A percentile compares a stretch with the other conserved stretches of the same genome.
These are phyloP conservation scores for Colaptes auratus DNA, from an alignment of 2,113 vertebrate genomes.

Conservation along the genomic window DNA sequence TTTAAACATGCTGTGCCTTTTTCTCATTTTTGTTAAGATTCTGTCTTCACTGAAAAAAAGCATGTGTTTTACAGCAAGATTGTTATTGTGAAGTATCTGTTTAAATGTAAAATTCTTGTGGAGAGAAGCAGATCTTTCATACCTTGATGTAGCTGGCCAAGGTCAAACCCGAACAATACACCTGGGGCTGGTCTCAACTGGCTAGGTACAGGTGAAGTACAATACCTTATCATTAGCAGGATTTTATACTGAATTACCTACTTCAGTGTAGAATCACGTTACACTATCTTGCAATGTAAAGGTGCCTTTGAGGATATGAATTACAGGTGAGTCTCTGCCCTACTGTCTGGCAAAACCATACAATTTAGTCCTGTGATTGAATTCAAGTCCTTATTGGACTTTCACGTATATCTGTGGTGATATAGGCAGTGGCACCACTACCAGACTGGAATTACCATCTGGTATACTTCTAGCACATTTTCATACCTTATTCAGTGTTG, in stretches of 20 bases:
- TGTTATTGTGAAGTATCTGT: not conserved
- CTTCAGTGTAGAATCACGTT: not conserved
- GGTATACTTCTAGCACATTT: not conserved
- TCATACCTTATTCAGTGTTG: not conserved
- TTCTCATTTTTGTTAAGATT: not conserved
- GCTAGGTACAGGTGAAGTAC: not conserved
- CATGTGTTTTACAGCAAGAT: not conserved
- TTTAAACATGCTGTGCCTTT: slow-evolving; percentile 57
- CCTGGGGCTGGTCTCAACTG: not conserved
- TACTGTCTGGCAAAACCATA: not conserved
- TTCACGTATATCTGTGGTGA: not conserved
- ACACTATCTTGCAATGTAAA: not conserved
- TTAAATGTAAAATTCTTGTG: slow-evolving; percentile 9
- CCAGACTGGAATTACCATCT: slow-evolving; percentile 30
- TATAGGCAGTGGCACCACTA: not conserved
- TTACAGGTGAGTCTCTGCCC: not conserved
- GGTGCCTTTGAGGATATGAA: slow-evolving; percentile 13
- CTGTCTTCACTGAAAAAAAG: not conserved
- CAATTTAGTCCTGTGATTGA: slow-evolving; percentile 7
- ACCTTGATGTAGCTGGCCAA: not conserved
- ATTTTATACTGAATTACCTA: not conserved
- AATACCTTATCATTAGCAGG: slow-evolving; percentile 5
- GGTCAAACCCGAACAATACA: not conserved
- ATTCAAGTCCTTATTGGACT: slow-evolving; percentile 18
- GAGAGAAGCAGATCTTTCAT: not conserved